Evolutionary conservation across 1,140 invertebrate species (phyloP).

Genomic region (Chionoecetes opilio): DNA sequence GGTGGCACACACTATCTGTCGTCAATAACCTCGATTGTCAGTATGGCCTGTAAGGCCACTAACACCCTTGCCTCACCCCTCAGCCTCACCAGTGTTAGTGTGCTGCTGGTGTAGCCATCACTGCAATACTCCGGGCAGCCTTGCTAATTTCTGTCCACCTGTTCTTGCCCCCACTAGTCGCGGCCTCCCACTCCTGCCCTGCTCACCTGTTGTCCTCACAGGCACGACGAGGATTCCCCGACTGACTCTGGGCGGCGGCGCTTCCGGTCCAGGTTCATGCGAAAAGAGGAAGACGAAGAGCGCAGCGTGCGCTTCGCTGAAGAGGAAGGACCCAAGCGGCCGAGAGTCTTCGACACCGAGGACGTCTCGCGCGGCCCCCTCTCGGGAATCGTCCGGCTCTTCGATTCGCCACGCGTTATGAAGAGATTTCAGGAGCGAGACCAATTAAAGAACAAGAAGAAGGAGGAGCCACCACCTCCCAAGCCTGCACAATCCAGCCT

Average conservation of each 20-base stretch:
- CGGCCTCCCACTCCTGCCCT: constrained; percentile 63
- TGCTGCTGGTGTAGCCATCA: not conserved
- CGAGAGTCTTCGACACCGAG: constrained; percentile 93
- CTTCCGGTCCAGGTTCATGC: constrained; percentile 89
- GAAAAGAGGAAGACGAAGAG: constrained; percentile 84
- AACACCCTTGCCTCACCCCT: not conserved
- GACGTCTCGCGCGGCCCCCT: constrained; percentile 94
- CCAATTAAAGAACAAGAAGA: constrained; percentile 79
- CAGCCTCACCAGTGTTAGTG: not conserved
- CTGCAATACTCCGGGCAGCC: not conserved
- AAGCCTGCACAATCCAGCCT: constrained; percentile 85
- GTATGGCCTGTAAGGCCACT: not conserved
- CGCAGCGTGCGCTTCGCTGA: constrained; percentile 79
- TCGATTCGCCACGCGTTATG: constrained; percentile 93
- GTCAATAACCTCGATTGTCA: no score
- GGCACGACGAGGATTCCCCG: constrained; percentile 82
- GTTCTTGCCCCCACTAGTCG: constrained; percentile 63
- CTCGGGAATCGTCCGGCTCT: constrained; percentile 86
- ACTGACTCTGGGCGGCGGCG: constrained; percentile 81
- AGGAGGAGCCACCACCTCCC: constrained; percentile 81
- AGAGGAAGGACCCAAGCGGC: constrained; percentile 75
- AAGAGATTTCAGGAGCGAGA: constrained; percentile 88
- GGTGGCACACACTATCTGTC: no score
- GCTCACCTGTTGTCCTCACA: constrained; percentile 80
- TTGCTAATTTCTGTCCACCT: constrained; percentile 49